Conservation (phyloP, 1,140 invertebrate genomes). For the Catajapyx aquilonaris region DNA sequence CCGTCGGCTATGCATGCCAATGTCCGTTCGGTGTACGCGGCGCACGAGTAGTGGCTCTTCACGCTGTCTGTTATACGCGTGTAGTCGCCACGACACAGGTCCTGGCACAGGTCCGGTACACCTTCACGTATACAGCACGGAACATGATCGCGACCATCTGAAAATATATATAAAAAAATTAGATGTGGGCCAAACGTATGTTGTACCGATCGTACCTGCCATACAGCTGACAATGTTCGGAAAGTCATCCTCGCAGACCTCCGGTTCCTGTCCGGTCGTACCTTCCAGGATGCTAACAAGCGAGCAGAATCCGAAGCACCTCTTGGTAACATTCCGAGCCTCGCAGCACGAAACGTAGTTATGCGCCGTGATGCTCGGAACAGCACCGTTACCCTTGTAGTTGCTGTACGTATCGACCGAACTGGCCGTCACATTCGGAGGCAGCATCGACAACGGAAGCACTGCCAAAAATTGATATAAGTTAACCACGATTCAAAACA, state of each 20-base stretch:
- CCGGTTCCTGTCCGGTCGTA: slow-evolving; percentile 49
- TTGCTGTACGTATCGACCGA: background rate
- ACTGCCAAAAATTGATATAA: background rate
- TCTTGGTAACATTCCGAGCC: slow-evolving; percentile 35
- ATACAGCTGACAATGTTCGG: slow-evolving; percentile 44
- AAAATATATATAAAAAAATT: background rate
- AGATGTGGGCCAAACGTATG: background rate
- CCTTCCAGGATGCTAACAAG: slow-evolving; percentile 61
- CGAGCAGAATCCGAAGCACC: slow-evolving; percentile 56
- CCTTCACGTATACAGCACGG: slow-evolving; percentile 57
- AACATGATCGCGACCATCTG: slow-evolving; percentile 58
- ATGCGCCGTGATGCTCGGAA: slow-evolving; percentile 31
- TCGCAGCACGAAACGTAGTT: slow-evolving; percentile 59
- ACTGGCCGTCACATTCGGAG: background rate
- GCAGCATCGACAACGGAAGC: background rate
- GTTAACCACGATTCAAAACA: background rate
- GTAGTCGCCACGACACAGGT: slow-evolving; percentile 64
- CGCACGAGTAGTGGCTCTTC: slow-evolving; percentile 60
- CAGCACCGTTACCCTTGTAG: slow-evolving; percentile 6
- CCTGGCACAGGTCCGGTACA: slow-evolving; percentile 61
- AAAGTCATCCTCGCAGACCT: slow-evolving; percentile 53
- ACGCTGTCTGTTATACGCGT: slow-evolving; percentile 61
- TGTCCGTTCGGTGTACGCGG: slow-evolving; percentile 56
- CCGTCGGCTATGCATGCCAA: slow-evolving; percentile 59
- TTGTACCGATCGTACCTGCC: slow-evolving; percentile 20